These are phyloP conservation scores for Naso thynnoides DNA, from an alignment of 2,797 vertebrate species.

Conservation along the genomic window DNA sequence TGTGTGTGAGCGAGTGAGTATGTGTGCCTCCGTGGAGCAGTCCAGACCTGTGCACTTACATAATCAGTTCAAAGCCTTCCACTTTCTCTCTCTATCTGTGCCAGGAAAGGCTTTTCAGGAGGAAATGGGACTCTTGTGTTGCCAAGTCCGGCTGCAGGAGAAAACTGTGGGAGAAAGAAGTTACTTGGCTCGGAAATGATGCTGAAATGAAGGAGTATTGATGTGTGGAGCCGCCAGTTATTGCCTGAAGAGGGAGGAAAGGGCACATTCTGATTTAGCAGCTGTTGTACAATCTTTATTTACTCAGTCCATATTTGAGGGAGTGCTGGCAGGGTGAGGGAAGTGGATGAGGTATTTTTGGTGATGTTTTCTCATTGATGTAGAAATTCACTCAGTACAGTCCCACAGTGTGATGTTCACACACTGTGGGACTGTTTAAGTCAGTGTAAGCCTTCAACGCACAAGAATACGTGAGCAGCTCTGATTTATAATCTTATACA, in stretches of 20 bases:
- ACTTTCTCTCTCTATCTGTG: constrained; percentile 24
- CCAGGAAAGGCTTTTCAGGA: constrained; percentile 42
- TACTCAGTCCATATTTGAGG: not conserved
- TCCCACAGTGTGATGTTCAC: not conserved
- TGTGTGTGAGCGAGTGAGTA: not conserved
- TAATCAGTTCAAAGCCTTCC: constrained; percentile 57
- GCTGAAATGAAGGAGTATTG: constrained; percentile 43
- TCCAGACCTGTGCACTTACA: constrained; percentile 43
- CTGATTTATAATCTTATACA: not conserved
- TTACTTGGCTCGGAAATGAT: constrained; percentile 30
- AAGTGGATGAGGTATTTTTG: not conserved
- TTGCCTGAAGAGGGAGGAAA: constrained; percentile 31
- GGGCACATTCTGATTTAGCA: constrained; percentile 36
- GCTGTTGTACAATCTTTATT: constrained; percentile 32
- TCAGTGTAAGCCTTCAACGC: not conserved
- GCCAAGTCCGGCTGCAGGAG: constrained; percentile 45
- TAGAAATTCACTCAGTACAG: not conserved
- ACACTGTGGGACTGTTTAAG: no score
- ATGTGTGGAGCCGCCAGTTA: constrained; percentile 34
- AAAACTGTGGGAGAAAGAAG: constrained; percentile 36
- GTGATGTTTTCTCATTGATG: not conserved
- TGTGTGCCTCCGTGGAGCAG: constrained; percentile 1
- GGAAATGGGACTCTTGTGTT: constrained; percentile 24
- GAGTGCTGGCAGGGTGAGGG: not conserved
- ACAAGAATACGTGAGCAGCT: not conserved